phyloP scores from a whole-genome alignment of 2,888 invertebrate genomes.

The Mythimna albipuncta region DNA sequence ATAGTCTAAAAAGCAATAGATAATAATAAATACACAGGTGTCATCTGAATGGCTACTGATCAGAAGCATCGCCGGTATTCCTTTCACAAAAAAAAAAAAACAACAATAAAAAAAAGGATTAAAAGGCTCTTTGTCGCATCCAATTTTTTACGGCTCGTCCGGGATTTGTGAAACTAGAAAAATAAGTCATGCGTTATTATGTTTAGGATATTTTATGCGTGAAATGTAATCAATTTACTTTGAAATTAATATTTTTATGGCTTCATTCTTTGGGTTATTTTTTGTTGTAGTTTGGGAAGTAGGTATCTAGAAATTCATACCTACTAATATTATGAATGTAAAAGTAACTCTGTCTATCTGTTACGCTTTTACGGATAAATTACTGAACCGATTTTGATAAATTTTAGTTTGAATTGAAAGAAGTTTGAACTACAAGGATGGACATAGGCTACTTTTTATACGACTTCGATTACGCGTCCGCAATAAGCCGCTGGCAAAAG shows the following conservation, averaged over 20 bases:
- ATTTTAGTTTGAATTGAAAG: too few species aligned
- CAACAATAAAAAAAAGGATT: slow-evolving; percentile 55
- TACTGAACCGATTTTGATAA: too few species aligned
- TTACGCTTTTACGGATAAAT: too few species aligned
- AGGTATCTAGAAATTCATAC: neutral
- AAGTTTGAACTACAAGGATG: too few species aligned
- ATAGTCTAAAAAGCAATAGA: slow-evolving; percentile 32
- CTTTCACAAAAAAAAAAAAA: slow-evolving; percentile 56
- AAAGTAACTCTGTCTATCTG: too few species aligned
- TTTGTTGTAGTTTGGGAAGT: neutral
- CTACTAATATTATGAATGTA: too few species aligned
- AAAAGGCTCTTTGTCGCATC: slow-evolving; percentile 69
- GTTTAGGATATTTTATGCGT: slow-evolving; percentile 49
- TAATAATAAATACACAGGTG: slow-evolving; percentile 73
- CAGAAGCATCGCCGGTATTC: slow-evolving; percentile 75
- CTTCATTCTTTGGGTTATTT: slow-evolving; percentile 41
- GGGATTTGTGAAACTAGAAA: slow-evolving; percentile 61
- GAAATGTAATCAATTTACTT: slow-evolving; percentile 63
- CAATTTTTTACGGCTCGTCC: slow-evolving; percentile 60
- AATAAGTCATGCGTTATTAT: slow-evolving; percentile 67
- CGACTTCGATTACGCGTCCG: too few species aligned
- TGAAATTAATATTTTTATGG: slow-evolving; percentile 52
- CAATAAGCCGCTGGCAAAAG: too few species aligned
- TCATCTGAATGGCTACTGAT: slow-evolving; percentile 75
- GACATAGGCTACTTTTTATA: too few species aligned